These are phyloP conservation scores for Acanthurus leucopareius DNA, from an alignment of 2,797 vertebrate species.

Conservation along the genomic window DNA sequence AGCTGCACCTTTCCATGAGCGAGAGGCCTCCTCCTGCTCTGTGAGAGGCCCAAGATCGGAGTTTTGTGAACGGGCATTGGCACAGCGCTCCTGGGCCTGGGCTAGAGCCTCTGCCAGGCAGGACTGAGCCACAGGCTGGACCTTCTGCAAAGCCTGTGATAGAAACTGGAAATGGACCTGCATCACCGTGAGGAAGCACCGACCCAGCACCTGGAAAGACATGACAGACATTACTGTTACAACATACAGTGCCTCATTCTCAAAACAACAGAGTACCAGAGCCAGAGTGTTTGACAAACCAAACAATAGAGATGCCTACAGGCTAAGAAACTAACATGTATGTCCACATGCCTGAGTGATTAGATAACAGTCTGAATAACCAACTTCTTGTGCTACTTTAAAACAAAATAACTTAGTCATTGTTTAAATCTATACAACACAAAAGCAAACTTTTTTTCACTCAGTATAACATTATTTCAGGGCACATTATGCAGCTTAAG, in stretches of 20 bases:
- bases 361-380: neutral
- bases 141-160: conserved; percentile 97
- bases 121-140: conserved; percentile 97
- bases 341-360: conserved; percentile 27
- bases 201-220: conserved; percentile 91
- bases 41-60: conserved; percentile 85
- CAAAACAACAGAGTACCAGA: neutral
- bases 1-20: conserved; percentile 95
- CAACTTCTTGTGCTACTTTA: neutral
- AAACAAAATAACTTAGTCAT: neutral
- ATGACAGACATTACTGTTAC: conserved; percentile 36
- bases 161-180: conserved; percentile 99
- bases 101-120: conserved; percentile 94
- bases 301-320: conserved; percentile 11
- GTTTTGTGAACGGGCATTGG: conserved; percentile 79
- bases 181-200: conserved; percentile 98
- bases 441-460: neutral
- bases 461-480: no score
- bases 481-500: no score
- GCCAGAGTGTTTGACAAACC: conserved; percentile 17
- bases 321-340: conserved; percentile 37
- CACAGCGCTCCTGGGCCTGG: conserved; percentile 93
- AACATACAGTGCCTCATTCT: neutral
- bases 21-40: conserved; percentile 94
- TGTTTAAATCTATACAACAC: neutral